Evolutionary conservation across 2,797 vertebrate species (phyloP), one percentile per base, ranked within the genome.

Genomic region (Champsocephalus gunnari): DNA sequence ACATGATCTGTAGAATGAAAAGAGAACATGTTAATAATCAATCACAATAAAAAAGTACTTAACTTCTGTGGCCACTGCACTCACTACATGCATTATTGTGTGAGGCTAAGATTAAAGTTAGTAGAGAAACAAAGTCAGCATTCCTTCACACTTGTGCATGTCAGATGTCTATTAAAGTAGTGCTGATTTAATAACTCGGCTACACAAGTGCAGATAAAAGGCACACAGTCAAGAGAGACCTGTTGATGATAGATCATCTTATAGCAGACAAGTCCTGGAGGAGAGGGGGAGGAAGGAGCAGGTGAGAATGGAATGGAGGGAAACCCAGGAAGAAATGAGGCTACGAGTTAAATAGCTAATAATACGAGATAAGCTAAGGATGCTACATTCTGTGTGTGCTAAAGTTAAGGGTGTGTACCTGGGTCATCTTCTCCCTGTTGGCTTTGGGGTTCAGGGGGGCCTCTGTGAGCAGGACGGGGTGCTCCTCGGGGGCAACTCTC

Each of bases 371-470:
- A 12, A 14, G 9, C 45, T 51, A 51, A 43, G 41, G 2, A 17
- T 1, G 7, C 54, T 7, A 9, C 12, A 32, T 4, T 32, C 12
- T 34, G 3, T 0, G 14, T 43, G 13, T 56, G 24, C 0, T 17
- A 0, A 43, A 11, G 3, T 38, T 38, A 12, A 68, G 0, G 4
- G 9, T 24, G 9, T 71, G n/a, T 78, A 99, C 98, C 97, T 99
- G 98, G 89, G 98, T 99, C 98, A 99, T 99, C 95, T 99, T 99
- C 93, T 99, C 98, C 91, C 98, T 97, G 96, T 99, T 99, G 94
- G 98, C 98, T 95, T 99, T 99, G 87, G 98, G 98, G 93, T 99
- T 99, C 92, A 99, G 96, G 87, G 98, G 98, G 71, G 97, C 97
- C 94, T 99, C 98, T 66, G 98, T 99, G 83, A 99, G 97, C 94